A percentile compares a stretch with the other conserved stretches of the same genome.
phyloP scores from a whole-genome alignment of 2,113 vertebrate genomes.

The Daboia siamensis region DNA sequence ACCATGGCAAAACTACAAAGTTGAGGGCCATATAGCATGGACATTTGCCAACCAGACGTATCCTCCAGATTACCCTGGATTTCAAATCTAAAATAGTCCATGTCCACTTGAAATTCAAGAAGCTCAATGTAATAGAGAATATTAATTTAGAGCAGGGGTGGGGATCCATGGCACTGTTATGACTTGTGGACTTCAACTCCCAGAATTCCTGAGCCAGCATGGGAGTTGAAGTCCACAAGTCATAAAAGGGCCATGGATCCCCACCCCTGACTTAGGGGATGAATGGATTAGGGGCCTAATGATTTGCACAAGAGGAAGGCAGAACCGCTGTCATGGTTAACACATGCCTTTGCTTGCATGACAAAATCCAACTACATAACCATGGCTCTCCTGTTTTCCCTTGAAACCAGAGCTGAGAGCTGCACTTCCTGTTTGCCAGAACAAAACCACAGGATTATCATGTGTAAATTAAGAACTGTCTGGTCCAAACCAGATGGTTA shows the following conservation, averaged over 20 bases:
- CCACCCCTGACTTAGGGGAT: not conserved
- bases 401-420: conserved; percentile 13
- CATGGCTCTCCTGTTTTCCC: conserved; percentile 6
- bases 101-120: not conserved
- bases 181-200: not conserved
- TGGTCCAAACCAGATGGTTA: conserved; percentile 8
- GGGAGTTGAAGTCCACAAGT: not conserved
- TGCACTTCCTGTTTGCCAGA: not conserved
- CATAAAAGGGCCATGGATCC: not conserved
- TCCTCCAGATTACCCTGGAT: not conserved
- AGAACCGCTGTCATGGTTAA: not conserved
- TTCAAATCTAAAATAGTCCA: not conserved
- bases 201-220: not conserved
- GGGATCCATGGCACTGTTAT: not conserved
- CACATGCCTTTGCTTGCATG: conserved; percentile 9
- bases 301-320: not conserved
- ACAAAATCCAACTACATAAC: not conserved
- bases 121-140: not conserved
- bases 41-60: not conserved
- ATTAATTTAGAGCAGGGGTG: not conserved
- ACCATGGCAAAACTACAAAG: not conserved
- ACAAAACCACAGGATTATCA: conserved; percentile 15
- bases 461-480: not conserved
- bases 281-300: not conserved
- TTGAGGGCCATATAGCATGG: not conserved